phyloP scores from a whole-genome alignment of 2,888 invertebrate species.

The Aricia artaxerxes region DNA sequence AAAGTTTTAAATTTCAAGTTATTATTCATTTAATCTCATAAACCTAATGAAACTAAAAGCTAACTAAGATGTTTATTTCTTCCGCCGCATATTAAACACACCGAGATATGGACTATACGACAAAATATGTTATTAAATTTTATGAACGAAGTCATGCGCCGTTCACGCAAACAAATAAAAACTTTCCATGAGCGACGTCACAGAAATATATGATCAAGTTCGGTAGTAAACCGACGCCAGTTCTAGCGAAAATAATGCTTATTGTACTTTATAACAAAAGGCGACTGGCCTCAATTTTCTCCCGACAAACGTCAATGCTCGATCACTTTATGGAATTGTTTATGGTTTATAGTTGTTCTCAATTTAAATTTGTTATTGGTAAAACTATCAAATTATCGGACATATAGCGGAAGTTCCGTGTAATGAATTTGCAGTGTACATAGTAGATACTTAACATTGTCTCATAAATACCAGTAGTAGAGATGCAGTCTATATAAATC shows the following conservation, averaged over 20 bases:
- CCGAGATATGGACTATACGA: neutral
- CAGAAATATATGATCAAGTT: slow-evolving; percentile 5
- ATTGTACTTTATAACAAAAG: slow-evolving; percentile 4
- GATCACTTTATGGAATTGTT: neutral
- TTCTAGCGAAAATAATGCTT: slow-evolving; percentile 9
- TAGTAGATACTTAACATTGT: too few relatives aligned
- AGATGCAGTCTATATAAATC: too few relatives aligned
- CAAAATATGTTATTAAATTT: slow-evolving; percentile 1
- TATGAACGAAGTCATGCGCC: neutral
- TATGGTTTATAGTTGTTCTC: neutral
- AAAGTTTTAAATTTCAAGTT: too few relatives aligned
- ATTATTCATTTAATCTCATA: too few relatives aligned
- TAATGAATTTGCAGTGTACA: too few relatives aligned
- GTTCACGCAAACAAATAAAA: slow-evolving; percentile 1
- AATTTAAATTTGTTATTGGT: neutral
- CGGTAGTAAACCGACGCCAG: slow-evolving; percentile 1
- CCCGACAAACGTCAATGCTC: slow-evolving; percentile 3
- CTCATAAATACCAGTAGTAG: too few relatives aligned
- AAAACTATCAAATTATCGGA: neutral
- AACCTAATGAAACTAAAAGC: neutral
- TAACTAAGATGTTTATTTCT: neutral
- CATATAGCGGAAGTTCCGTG: neutral
- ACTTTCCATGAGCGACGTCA: slow-evolving; percentile 10
- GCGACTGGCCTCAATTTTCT: neutral
- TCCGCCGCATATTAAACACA: neutral